Percentiles rank a stretch among this genome's conserved stretches.
Evolutionary conservation across 2,888 invertebrate genomes (phyloP).

Genomic region (Diogma glabrata): DNA sequence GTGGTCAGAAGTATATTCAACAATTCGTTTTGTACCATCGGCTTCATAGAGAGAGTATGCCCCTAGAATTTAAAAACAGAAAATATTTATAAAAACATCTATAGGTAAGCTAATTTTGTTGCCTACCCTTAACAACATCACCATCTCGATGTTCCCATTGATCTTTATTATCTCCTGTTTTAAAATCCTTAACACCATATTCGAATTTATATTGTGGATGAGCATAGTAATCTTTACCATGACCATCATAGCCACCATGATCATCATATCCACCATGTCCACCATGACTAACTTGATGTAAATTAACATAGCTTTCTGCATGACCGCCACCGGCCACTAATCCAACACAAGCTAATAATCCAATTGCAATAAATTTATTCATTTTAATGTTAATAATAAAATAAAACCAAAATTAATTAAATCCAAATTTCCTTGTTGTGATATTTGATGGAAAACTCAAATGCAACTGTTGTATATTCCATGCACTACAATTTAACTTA

Average conservation of each 20-base stretch:
- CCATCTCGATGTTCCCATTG: conserved; percentile 34
- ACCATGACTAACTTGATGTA: neutral
- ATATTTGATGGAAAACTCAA: too few species aligned
- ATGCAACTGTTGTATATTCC: too few species aligned
- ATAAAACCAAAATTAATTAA: too few species aligned
- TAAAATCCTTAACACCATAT: conserved; percentile 29
- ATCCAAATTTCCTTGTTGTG: too few species aligned
- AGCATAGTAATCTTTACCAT: conserved; percentile 22
- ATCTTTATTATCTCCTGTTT: conserved; percentile 30
- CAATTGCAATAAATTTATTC: conserved; percentile 2
- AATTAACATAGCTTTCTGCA: neutral
- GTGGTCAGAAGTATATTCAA: conserved; percentile 29
- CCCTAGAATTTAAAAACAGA: too few species aligned
- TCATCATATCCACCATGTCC: conserved; percentile 13
- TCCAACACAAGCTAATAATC: neutral
- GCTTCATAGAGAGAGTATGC: conserved; percentile 31
- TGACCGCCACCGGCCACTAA: neutral
- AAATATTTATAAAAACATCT: too few species aligned
- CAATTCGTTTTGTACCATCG: conserved; percentile 30
- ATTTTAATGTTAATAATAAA: too few species aligned
- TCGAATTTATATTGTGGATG: conserved; percentile 29
- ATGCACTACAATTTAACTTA: too few species aligned
- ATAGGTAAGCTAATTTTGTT: too few species aligned
- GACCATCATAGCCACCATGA: neutral
- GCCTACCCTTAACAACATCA: conserved; percentile 32